These are phyloP conservation scores for Notothenia rossii DNA, from an alignment of 2,113 vertebrate genomes.

Conservation along the genomic window DNA sequence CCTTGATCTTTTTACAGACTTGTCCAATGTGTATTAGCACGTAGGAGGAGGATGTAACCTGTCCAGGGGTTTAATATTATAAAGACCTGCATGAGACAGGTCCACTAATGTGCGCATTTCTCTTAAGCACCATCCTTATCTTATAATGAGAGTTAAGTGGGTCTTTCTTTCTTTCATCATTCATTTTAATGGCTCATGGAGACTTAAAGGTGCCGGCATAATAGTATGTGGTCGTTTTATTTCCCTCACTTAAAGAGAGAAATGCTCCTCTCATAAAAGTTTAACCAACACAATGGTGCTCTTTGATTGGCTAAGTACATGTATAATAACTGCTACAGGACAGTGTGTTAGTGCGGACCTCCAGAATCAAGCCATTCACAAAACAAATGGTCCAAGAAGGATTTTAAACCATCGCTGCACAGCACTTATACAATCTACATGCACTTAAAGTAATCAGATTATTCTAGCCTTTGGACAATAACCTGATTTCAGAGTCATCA, in stretches of 20 bases:
- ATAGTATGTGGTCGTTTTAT: neutral
- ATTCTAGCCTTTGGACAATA: neutral
- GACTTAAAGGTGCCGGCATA: neutral
- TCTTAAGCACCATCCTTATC: constrained; percentile 6
- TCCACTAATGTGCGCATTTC: neutral
- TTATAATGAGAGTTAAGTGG: constrained; percentile 16
- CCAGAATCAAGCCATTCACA: neutral
- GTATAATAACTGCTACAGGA: neutral
- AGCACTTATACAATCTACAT: neutral
- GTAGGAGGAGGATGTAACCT: constrained; percentile 23
- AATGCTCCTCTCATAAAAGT: neutral
- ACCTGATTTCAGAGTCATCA: constrained; percentile 15
- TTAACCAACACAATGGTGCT: neutral
- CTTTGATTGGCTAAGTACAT: neutral
- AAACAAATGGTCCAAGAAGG: neutral
- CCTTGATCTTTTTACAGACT: constrained; percentile 27
- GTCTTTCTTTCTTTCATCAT: constrained; percentile 3
- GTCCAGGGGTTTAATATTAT: constrained; percentile 30
- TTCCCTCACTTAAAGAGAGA: constrained; percentile 5
- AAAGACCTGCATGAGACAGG: neutral
- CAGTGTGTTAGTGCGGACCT: neutral
- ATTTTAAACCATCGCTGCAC: neutral
- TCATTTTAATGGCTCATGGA: constrained; percentile 4
- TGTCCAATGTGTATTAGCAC: constrained; percentile 17
- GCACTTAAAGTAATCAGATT: constrained; percentile 14